phyloP scores from a whole-genome alignment of 2,888 invertebrate genomes.

The Ischnus inquisitorius region DNA sequence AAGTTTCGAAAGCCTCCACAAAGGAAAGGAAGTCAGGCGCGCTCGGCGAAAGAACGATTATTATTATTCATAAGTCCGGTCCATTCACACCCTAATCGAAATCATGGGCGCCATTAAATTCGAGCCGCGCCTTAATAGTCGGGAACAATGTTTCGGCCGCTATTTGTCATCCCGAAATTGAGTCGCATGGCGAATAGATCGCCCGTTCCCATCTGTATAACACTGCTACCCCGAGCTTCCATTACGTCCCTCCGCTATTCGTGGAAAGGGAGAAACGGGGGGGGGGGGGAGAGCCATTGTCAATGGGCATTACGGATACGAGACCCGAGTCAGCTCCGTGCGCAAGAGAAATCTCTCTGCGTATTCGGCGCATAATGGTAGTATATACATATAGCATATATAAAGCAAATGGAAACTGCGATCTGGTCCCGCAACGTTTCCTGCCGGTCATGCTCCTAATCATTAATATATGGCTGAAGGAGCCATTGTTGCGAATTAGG shows the following conservation, averaged over 20 bases:
- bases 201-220: slow-evolving; percentile 57
- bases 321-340: slow-evolving; percentile 51
- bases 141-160: slow-evolving; percentile 75
- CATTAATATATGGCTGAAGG: slow-evolving; percentile 81
- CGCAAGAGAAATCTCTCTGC: slow-evolving; percentile 34
- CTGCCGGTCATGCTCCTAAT: slow-evolving; percentile 74
- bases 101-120: slow-evolving; percentile 81
- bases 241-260: slow-evolving; percentile 52
- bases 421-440: slow-evolving; percentile 63
- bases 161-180: slow-evolving; percentile 82
- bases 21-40: slow-evolving; percentile 28
- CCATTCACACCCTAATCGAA: slow-evolving; percentile 77
- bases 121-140: slow-evolving; percentile 80
- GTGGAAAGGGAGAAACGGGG: slow-evolving; percentile 26
- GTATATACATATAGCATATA: slow-evolving; percentile 15
- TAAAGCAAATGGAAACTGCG: slow-evolving; percentile 42
- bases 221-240: slow-evolving; percentile 41
- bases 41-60: slow-evolving; percentile 40
- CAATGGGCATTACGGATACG: slow-evolving; percentile 45
- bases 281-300: slow-evolving; percentile 52
- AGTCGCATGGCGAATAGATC: slow-evolving; percentile 75
- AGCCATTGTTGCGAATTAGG: slow-evolving; percentile 84
- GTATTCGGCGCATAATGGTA: too few species aligned
- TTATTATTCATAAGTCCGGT: slow-evolving; percentile 76
- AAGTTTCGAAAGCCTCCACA: slow-evolving; percentile 27